Percentiles rank a stretch among this genome's conserved stretches.
Evolutionary conservation across 2,797 vertebrate species (phyloP).

Genomic region (Eremophila alpestris): DNA sequence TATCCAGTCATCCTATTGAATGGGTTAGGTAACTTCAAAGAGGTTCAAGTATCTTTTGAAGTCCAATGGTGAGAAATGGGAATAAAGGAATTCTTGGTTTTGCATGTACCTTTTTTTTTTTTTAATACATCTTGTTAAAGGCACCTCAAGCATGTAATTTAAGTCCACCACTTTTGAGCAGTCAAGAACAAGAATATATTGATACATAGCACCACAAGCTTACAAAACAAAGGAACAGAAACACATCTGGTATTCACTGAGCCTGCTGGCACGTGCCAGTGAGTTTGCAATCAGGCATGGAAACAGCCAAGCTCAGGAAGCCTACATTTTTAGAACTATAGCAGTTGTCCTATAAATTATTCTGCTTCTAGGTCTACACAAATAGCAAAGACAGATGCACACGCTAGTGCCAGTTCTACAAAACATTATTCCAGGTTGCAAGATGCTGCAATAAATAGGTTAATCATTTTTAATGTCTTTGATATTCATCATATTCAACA

Average conservation of each 20-base stretch:
- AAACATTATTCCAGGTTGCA: constrained; percentile 48
- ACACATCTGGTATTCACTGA: neutral
- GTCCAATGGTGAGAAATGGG: neutral
- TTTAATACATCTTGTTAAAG: neutral
- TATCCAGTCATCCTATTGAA: neutral
- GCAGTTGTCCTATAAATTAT: neutral
- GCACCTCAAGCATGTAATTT: neutral
- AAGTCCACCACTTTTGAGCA: neutral
- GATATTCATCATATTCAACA: constrained; percentile 49
- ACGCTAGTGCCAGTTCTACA: neutral
- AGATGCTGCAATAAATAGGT: constrained; percentile 51
- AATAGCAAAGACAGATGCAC: constrained; percentile 56
- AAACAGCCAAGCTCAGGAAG: neutral
- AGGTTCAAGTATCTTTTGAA: neutral
- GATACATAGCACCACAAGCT: neutral
- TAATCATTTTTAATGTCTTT: constrained; percentile 63
- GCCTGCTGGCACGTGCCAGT: neutral
- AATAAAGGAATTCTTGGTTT: neutral
- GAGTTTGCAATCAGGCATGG: neutral
- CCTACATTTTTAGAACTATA: neutral
- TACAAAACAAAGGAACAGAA: neutral
- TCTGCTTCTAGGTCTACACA: constrained; percentile 23
- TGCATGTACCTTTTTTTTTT: neutral
- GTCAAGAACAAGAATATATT: neutral
- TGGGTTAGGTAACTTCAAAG: neutral